Evolutionary conservation across 2,113 vertebrate species (phyloP), one percentile per base, ranked within the genome.

Genomic region (Pterocles orientalis): DNA sequence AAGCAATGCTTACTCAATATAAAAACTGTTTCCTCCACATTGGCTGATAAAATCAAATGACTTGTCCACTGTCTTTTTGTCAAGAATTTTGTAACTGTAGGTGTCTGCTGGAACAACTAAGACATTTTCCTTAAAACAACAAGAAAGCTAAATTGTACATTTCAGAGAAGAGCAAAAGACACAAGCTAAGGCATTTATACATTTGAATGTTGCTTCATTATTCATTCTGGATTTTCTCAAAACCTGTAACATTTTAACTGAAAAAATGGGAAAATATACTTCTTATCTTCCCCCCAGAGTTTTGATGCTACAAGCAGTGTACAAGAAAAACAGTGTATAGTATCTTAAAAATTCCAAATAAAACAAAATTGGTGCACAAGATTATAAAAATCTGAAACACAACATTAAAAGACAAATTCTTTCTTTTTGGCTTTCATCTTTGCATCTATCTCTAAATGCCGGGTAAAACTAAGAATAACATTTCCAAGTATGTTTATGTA

Each of bases 11-110:
- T 98, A 99, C 99, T 99, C 97, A 78, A 98, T 98, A 94, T 98
- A 97, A 97, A 99, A 99, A 72, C 98, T 98, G 91, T 99, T 98
- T 96, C 97, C 96, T 97, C 99, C 98, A 96, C 99, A 99, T 7
- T 96, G 98, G 95, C 89, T 98, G 92, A 99, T 97, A 95, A 99
- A 99, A 97, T 99, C 98, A 47, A 94, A 86, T 78, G 99, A 99
- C 92, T 98, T 98, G 97, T 99, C 98, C 98, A 98, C 92, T 34
- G 97, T 97, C 41, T 98, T 98, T 94, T 97, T 98, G 93, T 97
- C 98, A 93, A 99, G 97, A 86, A 98, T 98, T 86, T 98, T 98
- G 62, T 98, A 98, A 64, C 93, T 98, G 78, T 99, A 99, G 91
- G 66, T 96, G 50, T 98, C 98, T 61, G 98, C 98, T 65, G 98